Evolutionary conservation across 2,888 invertebrate genomes (phyloP), one percentile per base, ranked within the genome.

Genomic region (Drosophila silvestris): DNA sequence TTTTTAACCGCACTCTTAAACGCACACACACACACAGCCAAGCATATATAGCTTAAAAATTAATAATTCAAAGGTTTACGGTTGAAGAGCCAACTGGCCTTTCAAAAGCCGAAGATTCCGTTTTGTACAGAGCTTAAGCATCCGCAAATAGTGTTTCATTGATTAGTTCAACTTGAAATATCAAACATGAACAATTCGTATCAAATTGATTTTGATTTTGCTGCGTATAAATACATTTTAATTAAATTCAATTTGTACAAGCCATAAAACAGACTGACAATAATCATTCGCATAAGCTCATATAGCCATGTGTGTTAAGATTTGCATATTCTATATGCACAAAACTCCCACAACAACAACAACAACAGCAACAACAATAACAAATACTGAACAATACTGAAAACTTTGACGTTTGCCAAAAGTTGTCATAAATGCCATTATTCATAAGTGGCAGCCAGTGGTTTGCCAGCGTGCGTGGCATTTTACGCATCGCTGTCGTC

Each of bases 11-110:
- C 70, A 67, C 77, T 50, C 63, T 52, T 53, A 32, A 58, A 51
- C 53, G 53, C n/a, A 41, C 35, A 50, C 66, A 28, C 50, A 32
- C 53, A 26, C 44, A 19, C 68, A 63, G 32, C 44, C 60, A 47
- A 16, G 16, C 52, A 57, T 57, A 56, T 65, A 60, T 54, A 83
- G 90, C 83, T 87, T 87, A 91, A 81, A 91, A 89, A 87, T 87
- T 87, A 87, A 87, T 91, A 87, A 87, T 87, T 87, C 87, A 87
- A 91, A 81, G 80, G 89, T 74, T 87, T 82, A 74, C 75, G 78
- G 85, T 68, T 89, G 71, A 82, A 74, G 76, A 70, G 74, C 52
- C 52, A 85, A 77, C 75, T 68, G 70, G 41, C 47, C 61, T 35
- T 47, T 50, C 47, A 32, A 32, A 32, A 26, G 59, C 59, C n/a